Conservation (phyloP, 1,140 invertebrate genomes). For the Neomicropteryx cornuta region DNA sequence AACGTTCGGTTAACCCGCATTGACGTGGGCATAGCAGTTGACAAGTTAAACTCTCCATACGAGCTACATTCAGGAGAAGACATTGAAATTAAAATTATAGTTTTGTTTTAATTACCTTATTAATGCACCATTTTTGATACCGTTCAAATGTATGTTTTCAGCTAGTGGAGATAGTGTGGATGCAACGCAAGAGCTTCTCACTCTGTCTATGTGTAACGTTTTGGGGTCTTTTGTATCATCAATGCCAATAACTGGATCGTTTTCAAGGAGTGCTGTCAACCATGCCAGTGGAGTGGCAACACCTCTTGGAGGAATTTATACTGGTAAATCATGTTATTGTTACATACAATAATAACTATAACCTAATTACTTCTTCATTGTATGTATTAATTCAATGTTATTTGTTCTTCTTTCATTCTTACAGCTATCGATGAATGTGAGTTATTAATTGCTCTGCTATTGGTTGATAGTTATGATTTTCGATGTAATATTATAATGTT, state of each 20-base stretch:
- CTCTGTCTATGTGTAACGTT: slow-evolving; percentile 77
- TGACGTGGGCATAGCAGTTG: too few species aligned
- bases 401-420: too few species aligned
- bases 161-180: slow-evolving; percentile 66
- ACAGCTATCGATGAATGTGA: too few species aligned
- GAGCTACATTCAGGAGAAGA: too few species aligned
- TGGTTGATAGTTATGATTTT: too few species aligned
- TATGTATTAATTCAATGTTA: too few species aligned
- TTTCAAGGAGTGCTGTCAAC: slow-evolving; percentile 86
- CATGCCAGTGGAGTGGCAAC: slow-evolving; percentile 87
- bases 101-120: neutral
- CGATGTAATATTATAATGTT: too few species aligned
- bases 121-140: neutral
- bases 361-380: too few species aligned
- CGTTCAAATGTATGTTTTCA: slow-evolving; percentile 24
- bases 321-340: slow-evolving; percentile 49
- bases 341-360: too few species aligned
- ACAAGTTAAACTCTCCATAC: too few species aligned
- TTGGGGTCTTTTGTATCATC: slow-evolving; percentile 82
- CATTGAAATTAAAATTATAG: too few species aligned
- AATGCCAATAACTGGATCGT: slow-evolving; percentile 87
- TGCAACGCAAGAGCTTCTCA: slow-evolving; percentile 75
- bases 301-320: slow-evolving; percentile 77
- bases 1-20: neutral
- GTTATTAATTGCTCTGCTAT: too few species aligned